Base-by-base conservation (phyloP, 2,797 vertebrate species). In the Chiloscyllium punctatum region DNA sequence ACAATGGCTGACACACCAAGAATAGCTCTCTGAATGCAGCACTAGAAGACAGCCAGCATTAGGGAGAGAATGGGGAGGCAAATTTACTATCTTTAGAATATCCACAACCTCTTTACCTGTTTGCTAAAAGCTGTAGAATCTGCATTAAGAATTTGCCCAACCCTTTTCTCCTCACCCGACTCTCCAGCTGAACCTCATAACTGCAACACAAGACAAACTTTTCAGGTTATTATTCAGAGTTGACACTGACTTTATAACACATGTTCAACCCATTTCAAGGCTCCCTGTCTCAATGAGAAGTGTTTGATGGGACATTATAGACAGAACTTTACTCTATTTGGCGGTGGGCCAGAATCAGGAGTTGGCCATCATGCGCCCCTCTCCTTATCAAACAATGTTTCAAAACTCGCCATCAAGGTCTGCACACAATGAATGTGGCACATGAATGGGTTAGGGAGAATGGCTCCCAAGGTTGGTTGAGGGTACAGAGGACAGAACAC, bases 101-200 rank as follows among this genome's bases (percentile, higher is more conserved):
- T 42, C 37, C 79, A 42, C 37, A 82, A 84, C 37, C 0, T n/a
- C 33, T 82, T 96, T 97, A 99, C 99, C 98, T 98, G 97, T 99
- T 99, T 95, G 99, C 99, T 79, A 99, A 98, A 95, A 99, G 98
- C 97, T 99, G 99, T 87, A 99, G 98, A 91, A 99, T 99, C 97
- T 99, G 99, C 88, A 99, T 98, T 96, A 99, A 98, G 96, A 99
- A 99, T 96, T 99, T 99, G 37, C 99, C 99, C 82, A 99, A 97
- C 57, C 99, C 99, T 98, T 98, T 99, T 97, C 99, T 97, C 96
- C 98, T 97, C 95, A 99, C 98, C 96, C 97, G 97, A 97, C 98
- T 98, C 96, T 99, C 99, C 97, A 99, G 95, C 97, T 99, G 99
- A 71, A 99, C 98, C 96, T 99, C 99, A 0, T 99, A 99, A 97